These are phyloP conservation scores for Calliphora vicina DNA, from an alignment of 1,140 invertebrate genomes.

Conservation along the genomic window DNA sequence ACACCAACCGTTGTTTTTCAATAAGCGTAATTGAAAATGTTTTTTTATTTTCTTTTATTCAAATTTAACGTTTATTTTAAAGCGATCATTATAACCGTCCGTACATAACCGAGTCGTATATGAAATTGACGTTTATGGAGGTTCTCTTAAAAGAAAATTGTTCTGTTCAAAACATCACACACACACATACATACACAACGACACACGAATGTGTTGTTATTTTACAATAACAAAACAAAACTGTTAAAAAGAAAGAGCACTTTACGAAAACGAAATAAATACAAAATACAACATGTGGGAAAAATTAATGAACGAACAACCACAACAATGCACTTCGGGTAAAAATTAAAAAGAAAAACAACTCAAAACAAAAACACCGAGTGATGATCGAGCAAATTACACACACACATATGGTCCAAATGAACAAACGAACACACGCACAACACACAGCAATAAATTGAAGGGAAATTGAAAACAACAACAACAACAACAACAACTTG, in stretches of 20 bases:
- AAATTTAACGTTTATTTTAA: conserved; percentile 1
- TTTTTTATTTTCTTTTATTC: neutral
- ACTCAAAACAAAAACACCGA: neutral
- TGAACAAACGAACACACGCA: neutral
- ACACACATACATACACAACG: neutral
- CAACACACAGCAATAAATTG: neutral
- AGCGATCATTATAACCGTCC: neutral
- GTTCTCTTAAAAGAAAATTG: neutral
- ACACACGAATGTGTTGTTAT: neutral
- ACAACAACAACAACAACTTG: neutral
- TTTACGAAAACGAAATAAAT: neutral
- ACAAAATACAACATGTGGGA: neutral
- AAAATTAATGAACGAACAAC: neutral
- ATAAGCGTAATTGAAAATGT: neutral
- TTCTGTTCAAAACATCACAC: neutral
- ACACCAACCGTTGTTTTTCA: neutral
- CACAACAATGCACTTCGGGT: neutral
- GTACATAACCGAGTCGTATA: neutral
- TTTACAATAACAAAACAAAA: neutral
- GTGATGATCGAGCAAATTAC: neutral
- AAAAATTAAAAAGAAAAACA: neutral
- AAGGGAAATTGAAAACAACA: neutral
- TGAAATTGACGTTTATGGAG: neutral
- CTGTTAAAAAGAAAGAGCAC: neutral
- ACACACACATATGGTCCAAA: neutral